phyloP scores from a whole-genome alignment of 2,797 vertebrate genomes.

The Hemibagrus guttatus region DNA sequence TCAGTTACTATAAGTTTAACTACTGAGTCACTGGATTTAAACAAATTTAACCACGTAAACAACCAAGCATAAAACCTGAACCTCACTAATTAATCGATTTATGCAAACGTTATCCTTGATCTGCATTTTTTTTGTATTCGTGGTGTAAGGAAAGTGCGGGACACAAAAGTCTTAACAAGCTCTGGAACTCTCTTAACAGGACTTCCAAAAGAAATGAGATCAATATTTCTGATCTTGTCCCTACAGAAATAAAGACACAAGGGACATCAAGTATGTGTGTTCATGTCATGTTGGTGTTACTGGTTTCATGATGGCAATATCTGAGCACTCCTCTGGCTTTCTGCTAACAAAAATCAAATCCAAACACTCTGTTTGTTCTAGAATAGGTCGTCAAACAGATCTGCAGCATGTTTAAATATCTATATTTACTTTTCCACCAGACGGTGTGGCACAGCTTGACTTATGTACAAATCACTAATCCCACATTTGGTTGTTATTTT shows the following conservation, averaged over 20 bases:
- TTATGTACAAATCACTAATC: slow-evolving; percentile 5
- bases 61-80: neutral
- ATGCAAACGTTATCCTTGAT: neutral
- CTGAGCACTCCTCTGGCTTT: neutral
- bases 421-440: neutral
- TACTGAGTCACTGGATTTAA: neutral
- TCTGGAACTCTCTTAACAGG: neutral
- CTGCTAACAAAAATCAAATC: neutral
- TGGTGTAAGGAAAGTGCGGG: no score
- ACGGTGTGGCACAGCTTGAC: neutral
- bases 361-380: neutral
- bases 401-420: neutral
- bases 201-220: neutral
- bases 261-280: neutral
- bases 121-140: neutral
- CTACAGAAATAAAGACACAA: neutral
- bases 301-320: neutral
- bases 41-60: neutral
- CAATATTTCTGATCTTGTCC: neutral
- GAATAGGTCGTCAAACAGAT: neutral
- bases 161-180: neutral
- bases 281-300: neutral
- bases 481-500: slow-evolving; percentile 7
- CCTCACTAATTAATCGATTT: neutral
- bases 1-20: neutral